These are phyloP conservation scores for Himantopus leucocephalus DNA, from an alignment of 2,113 vertebrate species.

Conservation along the genomic window DNA sequence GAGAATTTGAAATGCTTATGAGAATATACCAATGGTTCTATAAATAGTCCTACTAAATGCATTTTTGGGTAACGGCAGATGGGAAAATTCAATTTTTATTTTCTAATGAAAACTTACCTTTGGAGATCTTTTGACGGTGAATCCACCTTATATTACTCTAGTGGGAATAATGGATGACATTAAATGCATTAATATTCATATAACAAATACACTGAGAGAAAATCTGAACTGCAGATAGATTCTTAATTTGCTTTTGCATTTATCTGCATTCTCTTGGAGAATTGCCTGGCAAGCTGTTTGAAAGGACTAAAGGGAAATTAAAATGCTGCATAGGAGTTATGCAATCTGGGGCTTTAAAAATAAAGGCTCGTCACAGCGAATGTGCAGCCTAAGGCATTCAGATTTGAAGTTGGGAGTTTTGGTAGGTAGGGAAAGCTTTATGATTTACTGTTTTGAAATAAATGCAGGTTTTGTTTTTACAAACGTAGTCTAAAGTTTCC, in stretches of 20 bases:
- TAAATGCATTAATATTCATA: conserved; percentile 44
- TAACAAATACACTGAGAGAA: conserved; percentile 36
- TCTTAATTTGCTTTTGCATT: conserved; percentile 66
- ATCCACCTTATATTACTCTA: neutral
- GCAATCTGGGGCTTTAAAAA: conserved; percentile 45
- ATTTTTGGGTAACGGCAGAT: neutral
- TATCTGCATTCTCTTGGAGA: conserved; percentile 65
- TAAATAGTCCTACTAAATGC: conserved; percentile 5
- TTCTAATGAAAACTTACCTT: conserved; percentile 42
- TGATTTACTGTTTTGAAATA: neutral
- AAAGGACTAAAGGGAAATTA: conserved; percentile 55
- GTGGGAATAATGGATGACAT: conserved; percentile 32
- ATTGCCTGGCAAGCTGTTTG: conserved; percentile 59
- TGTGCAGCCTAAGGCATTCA: neutral
- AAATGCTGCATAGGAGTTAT: conserved; percentile 63
- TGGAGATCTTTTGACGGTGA: neutral
- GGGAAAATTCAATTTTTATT: conserved; percentile 32
- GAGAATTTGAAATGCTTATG: neutral
- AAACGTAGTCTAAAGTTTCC: neutral
- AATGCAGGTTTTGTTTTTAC: neutral
- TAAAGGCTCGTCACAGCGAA: conserved; percentile 19
- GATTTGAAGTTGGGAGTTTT: conserved; percentile 7
- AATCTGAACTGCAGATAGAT: conserved; percentile 21
- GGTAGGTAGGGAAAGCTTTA: neutral
- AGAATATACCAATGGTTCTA: neutral